Evolutionary conservation across 2,888 invertebrate genomes (phyloP).

Genomic region (Oscheius sp.): DNA sequence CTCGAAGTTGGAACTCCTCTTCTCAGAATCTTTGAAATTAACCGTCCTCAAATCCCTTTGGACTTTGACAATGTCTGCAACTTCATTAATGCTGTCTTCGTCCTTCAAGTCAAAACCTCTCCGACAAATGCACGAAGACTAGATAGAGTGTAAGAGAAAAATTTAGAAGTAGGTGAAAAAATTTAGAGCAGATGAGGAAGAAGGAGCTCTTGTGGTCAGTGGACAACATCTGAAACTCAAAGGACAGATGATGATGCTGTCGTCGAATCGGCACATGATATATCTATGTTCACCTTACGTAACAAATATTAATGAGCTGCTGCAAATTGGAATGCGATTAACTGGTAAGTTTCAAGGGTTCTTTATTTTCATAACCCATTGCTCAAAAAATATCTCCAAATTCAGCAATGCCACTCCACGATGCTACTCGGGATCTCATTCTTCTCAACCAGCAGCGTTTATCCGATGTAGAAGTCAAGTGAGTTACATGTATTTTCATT

Average conservation of each 20-base stretch:
- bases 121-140: constrained; percentile 40
- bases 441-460: constrained; percentile 68
- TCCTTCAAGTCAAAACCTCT: constrained; percentile 61
- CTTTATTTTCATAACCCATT: background rate
- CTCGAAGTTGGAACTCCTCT: constrained; percentile 62
- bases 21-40: constrained; percentile 59
- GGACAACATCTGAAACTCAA: constrained; percentile 60
- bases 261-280: constrained; percentile 55
- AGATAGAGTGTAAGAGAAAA: background rate
- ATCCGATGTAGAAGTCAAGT: constrained; percentile 69
- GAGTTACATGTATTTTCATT: background rate
- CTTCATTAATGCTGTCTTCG: constrained; percentile 70
- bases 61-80: constrained; percentile 69
- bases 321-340: constrained; percentile 66
- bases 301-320: constrained; percentile 64
- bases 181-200: background rate
- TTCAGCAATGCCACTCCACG: constrained; percentile 66
- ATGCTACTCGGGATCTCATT: constrained; percentile 68
- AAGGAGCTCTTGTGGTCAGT: constrained; percentile 22
- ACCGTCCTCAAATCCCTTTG: constrained; percentile 67
- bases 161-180: background rate
- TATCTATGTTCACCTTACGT: constrained; percentile 69
- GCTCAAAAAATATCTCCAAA: too few species aligned
- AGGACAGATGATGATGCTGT: constrained; percentile 67
- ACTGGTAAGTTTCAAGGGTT: constrained; percentile 25